Conservation (phyloP, 2,113 vertebrate species). For the Lasiurus cinereus region DNA sequence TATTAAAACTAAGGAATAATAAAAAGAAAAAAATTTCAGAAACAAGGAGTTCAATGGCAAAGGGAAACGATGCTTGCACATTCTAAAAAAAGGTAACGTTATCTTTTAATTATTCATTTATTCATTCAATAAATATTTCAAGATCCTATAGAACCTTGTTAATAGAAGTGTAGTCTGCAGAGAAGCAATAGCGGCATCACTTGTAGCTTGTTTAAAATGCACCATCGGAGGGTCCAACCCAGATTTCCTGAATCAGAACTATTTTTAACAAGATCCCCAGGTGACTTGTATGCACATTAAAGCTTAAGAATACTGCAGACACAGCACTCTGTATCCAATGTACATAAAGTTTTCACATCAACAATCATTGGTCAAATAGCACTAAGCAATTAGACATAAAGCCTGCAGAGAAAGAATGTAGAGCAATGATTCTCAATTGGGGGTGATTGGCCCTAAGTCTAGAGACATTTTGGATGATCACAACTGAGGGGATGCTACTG, state of each 20-base stretch:
- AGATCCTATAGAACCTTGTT: conserved; percentile 60
- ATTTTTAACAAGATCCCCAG: conserved; percentile 68
- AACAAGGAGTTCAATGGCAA: neutral
- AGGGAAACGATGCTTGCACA: neutral
- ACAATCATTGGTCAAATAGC: neutral
- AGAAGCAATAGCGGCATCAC: neutral
- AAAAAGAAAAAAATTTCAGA: conserved; percentile 11
- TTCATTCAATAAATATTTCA: conserved; percentile 61
- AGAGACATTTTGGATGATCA: neutral
- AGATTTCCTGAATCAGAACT: conserved; percentile 60
- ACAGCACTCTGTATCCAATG: neutral
- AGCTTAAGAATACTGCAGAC: neutral
- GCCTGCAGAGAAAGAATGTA: neutral
- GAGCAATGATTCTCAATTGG: neutral
- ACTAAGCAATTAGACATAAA: neutral
- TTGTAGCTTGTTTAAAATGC: conserved; percentile 63
- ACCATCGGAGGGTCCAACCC: neutral
- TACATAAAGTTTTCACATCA: neutral
- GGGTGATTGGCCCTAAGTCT: neutral
- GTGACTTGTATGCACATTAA: conserved; percentile 15
- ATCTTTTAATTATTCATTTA: conserved; percentile 70
- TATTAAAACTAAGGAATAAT: neutral
- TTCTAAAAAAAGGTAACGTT: conserved; percentile 44
- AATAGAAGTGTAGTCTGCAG: conserved; percentile 41
- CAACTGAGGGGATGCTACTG: neutral